Conservation (phyloP, 2,888 invertebrate species). For the Pollenia angustigena region DNA sequence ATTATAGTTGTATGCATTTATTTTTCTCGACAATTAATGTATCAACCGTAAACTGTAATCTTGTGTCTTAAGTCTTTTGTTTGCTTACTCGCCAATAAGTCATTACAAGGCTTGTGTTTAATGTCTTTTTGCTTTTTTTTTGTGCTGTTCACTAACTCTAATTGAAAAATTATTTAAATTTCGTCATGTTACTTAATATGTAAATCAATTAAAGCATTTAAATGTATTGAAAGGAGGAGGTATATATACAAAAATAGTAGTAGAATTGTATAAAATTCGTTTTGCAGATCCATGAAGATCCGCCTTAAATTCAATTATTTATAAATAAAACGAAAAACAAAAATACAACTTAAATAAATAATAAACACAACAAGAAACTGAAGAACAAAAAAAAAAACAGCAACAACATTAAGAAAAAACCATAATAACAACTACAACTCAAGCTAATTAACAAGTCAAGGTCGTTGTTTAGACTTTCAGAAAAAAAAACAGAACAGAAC, state of each 20-base stretch:
- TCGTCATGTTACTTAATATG: slow-evolving; percentile 66
- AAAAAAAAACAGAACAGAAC: slow-evolving; percentile 48
- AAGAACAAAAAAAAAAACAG: slow-evolving; percentile 2
- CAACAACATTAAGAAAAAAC: slow-evolving; percentile 4
- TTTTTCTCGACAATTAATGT: neutral
- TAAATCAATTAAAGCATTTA: slow-evolving; percentile 68
- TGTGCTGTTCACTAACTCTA: slow-evolving; percentile 10
- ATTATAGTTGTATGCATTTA: slow-evolving; percentile 23
- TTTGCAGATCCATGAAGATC: slow-evolving; percentile 63
- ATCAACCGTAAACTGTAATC: neutral
- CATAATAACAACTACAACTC: slow-evolving; percentile 46
- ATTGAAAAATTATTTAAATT: slow-evolving; percentile 65
- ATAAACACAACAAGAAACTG: slow-evolving; percentile 5
- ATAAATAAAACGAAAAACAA: slow-evolving; percentile 21
- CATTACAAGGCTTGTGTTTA: slow-evolving; percentile 25
- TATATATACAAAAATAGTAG: neutral
- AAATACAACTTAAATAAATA: slow-evolving; percentile 31
- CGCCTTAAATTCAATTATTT: slow-evolving; percentile 71
- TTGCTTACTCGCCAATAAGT: slow-evolving; percentile 24
- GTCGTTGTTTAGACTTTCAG: slow-evolving; percentile 76
- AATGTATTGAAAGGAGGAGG: neutral
- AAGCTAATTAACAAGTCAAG: slow-evolving; percentile 81
- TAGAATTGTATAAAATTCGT: slow-evolving; percentile 44
- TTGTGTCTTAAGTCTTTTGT: slow-evolving; percentile 63
- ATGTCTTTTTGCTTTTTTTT: neutral